Conservation (phyloP, 2,113 vertebrate species). For the Nerophis lumbriciformis region DNA sequence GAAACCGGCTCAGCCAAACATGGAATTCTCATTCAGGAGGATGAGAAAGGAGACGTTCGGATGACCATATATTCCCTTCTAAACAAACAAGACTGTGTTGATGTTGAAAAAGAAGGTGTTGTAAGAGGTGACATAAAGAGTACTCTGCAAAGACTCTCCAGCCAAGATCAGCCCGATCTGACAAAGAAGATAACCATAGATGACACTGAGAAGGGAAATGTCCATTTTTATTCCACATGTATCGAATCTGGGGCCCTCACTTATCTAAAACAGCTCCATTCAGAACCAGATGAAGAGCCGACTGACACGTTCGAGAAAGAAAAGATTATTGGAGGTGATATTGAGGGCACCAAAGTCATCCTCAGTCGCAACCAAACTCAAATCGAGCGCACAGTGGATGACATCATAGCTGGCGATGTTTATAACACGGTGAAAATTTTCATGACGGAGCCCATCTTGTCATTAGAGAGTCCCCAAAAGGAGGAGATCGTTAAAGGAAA, state of each 20-base stretch:
- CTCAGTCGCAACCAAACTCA: slow-evolving; percentile 68
- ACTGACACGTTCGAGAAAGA: slow-evolving; percentile 62
- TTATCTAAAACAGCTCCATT: slow-evolving; percentile 80
- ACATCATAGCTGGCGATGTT: slow-evolving; percentile 84
- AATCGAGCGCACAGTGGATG: slow-evolving; percentile 78
- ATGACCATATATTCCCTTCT: slow-evolving; percentile 91
- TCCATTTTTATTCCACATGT: slow-evolving; percentile 87
- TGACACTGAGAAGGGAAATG: slow-evolving; percentile 82
- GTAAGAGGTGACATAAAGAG: slow-evolving; percentile 78
- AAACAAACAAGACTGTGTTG: slow-evolving; percentile 69
- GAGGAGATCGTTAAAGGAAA: slow-evolving; percentile 81
- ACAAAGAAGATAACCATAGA: slow-evolving; percentile 71
- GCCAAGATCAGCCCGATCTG: slow-evolving; percentile 59
- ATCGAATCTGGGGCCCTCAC: slow-evolving; percentile 87
- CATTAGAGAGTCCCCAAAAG: slow-evolving; percentile 63
- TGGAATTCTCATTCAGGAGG: slow-evolving; percentile 88
- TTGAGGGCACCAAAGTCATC: slow-evolving; percentile 78
- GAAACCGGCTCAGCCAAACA: slow-evolving; percentile 70
- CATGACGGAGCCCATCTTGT: slow-evolving; percentile 71
- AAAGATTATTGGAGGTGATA: slow-evolving; percentile 79
- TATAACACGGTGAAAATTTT: slow-evolving; percentile 79
- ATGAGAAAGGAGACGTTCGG: slow-evolving; percentile 84
- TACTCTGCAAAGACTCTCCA: slow-evolving; percentile 75
- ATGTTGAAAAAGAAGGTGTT: slow-evolving; percentile 72
- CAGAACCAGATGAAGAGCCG: slow-evolving; percentile 63